Base-by-base conservation (phyloP, 2,888 invertebrate genomes). In the Argyresthia goedartella region DNA sequence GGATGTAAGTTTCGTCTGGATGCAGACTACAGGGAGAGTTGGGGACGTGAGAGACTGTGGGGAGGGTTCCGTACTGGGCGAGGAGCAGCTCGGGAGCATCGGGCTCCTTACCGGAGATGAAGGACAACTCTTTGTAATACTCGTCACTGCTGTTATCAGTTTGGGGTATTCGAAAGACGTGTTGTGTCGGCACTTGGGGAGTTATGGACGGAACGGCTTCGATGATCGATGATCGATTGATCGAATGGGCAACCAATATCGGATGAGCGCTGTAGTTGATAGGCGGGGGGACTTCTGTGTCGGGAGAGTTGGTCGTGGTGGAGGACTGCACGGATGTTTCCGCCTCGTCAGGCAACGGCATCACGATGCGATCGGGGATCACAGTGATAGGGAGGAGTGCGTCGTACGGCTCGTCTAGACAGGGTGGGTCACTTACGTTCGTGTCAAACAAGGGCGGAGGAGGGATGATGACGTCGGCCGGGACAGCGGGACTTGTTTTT, bases 301-400 rank as follows among this genome's bases (percentile, higher is more conserved):
- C 85, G 35, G 80, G 78, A 43, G 82, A 81, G 56, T 76, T 76
- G 51, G 82, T 81, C 15, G 81, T 73, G 58, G 71, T 73, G 49
- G 79, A 71, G 57, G 81, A 84, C 75, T 81, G 84, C 69, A 85
- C 74, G 69, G 84, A 79, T 67, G 82, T 82, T 71, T 84, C 85
- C 49, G 82, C 78, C 62, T 75, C 74, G 48, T 65, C 69, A 53
- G 81, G 73, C 64, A 73, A 71, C 54, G 85, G 85, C 50, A 86
- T 65, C 58, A 82, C 64, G 51, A 81, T 69, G 55, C 79, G 74
- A 57, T 84, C 70, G 48, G 82, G 85, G 52, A 85, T 67, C 47
- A 85, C 65, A 52, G 76, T 76, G 59, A 86, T 81, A 56, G 78
- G 78, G 54, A 81, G 73, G 55, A 71, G 59, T 57, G 68, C 66